phyloP scores from a whole-genome alignment of 1,140 invertebrate genomes.

The Aphis gossypii region DNA sequence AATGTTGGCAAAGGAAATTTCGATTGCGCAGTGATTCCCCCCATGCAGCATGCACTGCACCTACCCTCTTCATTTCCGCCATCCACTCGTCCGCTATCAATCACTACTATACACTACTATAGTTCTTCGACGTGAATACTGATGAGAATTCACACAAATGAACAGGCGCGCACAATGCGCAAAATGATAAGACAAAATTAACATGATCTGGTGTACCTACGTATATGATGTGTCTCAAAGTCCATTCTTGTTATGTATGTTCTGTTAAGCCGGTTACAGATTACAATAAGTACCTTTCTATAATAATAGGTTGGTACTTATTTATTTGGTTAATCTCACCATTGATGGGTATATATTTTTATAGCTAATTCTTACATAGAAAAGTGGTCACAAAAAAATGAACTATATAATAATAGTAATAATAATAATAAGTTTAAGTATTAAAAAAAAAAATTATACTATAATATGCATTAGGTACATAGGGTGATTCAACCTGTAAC shows the following conservation, averaged over 20 bases:
- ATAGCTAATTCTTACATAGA: background rate
- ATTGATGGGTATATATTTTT: too few relatives aligned
- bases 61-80: background rate
- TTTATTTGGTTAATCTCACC: background rate
- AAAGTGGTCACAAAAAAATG: background rate
- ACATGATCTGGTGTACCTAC: background rate
- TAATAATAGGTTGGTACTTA: background rate
- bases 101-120: background rate
- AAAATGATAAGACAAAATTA: conserved; percentile 24
- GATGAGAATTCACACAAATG: conserved; percentile 51
- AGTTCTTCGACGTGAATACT: conserved; percentile 28
- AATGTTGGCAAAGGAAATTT: conserved; percentile 52
- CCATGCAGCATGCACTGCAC: background rate
- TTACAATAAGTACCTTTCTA: background rate
- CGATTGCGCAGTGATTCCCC: conserved; percentile 24
- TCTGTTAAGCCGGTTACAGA: background rate
- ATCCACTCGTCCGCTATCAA: background rate
- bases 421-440: background rate
- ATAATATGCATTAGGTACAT: background rate
- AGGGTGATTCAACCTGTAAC: background rate
- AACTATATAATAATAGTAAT: background rate
- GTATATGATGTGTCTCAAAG: background rate
- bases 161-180: background rate
- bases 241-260: background rate
- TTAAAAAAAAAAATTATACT: background rate